Base-by-base conservation (phyloP, 1,140 invertebrate species). In the Pseudomyrmex gracilis region DNA sequence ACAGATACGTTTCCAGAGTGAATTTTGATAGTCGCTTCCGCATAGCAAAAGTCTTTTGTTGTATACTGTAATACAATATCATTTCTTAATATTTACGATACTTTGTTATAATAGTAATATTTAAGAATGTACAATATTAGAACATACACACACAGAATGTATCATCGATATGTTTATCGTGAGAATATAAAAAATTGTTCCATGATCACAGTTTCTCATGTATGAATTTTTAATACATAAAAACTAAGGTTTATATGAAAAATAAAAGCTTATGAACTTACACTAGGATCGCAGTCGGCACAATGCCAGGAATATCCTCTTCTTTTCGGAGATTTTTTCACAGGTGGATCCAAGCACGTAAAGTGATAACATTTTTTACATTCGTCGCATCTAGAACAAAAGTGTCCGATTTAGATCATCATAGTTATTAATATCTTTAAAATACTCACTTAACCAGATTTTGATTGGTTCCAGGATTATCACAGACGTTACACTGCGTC, bases 261-360 rank as follows among this genome's bases (percentile, higher is more conserved):
- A 73, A 43, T 80, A 87, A 91, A 85, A 71, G 77, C 83, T 89
- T 61, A 77, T 90, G 74, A 88, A 95, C 96, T 96, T 94, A 97
- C 97, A 89, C 97, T 98, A 70, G 97, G 97, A 95, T 99, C 98
- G 95, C 98, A 99, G 92, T 98, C 97, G 64, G 97, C 98, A 95
- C 98, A 99, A 93, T 98, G 98, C 98, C 98, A 99, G 5, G 97
- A 98, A 93, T 99, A 99, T 55, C 98, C 98, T 77, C 98, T 96
- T 85, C 97, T 96, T 95, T 99, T 99, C 2, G 98, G 98, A 61
- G 98, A 97, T 93, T 99, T 99, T 93, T 98, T 98, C 0, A 98
- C 95, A 2, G 98, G 98, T 55, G 98, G 98, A 93, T 98, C 97
- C 77, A 99, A 94, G 94, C 98, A 99, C 45, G 96, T 96, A 92